A percentile compares a stretch with the other conserved stretches of the same genome.
These are phyloP conservation scores for Myotis myotis DNA, from an alignment of 2,797 vertebrate genomes.

Conservation along the genomic window DNA sequence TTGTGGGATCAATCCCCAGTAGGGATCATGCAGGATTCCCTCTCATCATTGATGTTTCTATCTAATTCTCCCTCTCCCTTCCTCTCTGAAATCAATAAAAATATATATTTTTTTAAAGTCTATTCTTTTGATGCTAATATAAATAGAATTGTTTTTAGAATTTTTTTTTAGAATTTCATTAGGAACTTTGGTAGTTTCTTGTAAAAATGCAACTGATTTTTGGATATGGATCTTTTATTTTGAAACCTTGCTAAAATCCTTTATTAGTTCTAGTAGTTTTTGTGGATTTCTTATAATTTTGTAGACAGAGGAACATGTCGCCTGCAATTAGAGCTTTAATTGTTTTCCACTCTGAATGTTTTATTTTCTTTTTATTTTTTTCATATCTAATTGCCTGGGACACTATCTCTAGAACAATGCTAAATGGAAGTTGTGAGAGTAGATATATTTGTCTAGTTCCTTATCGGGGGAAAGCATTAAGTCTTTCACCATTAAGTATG, in stretches of 20 bases:
- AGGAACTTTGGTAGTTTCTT: neutral
- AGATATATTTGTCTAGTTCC: neutral
- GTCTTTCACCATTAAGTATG: neutral
- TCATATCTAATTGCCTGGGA: neutral
- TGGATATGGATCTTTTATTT: neutral
- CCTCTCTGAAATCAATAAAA: too few relatives aligned
- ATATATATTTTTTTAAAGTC: neutral
- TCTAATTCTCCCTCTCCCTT: too few relatives aligned
- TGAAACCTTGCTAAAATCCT: neutral
- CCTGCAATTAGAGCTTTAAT: neutral
- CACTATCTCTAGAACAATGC: neutral
- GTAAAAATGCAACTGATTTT: neutral
- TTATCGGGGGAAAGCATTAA: neutral
- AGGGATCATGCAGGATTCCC: too few relatives aligned
- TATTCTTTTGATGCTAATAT: neutral
- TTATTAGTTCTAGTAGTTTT: neutral
- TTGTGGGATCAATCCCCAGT: too few relatives aligned
- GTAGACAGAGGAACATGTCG: neutral
- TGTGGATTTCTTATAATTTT: neutral
- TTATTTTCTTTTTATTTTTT: neutral
- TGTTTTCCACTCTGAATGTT: neutral
- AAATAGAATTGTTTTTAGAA: neutral
- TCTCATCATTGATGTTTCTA: too few relatives aligned
- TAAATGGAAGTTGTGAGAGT: neutral
- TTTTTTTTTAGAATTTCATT: neutral